Base-by-base conservation (phyloP, 2,113 vertebrate genomes). In the Phrynocephalus versicolor region DNA sequence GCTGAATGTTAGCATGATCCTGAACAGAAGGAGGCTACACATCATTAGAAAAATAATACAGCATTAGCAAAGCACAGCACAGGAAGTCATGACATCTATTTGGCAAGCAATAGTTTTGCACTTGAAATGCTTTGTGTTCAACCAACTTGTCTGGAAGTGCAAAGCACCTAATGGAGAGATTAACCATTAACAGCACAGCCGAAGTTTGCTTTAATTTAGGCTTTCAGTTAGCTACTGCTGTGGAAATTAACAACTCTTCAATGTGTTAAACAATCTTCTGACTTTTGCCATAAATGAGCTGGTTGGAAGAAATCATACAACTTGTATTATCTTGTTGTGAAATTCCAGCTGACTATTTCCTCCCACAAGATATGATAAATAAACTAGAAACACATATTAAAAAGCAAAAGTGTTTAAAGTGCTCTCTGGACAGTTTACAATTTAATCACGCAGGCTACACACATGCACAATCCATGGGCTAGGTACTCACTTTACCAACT, bases 181-280 rank as follows among this genome's bases (percentile, higher is more conserved):
- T 94, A 92, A 87, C 90, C 84, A 58, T 85, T 87, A 94, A 88
- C 76, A 91, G 45, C 92, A 85, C 92, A 93, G 89, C 89, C 92
- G 90, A 89, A 89, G 91, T 93, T 92, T 92, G 88, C 89, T 94
- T 93, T 93, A 94, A 94, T 94, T 94, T 94, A 91, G 87, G 77
- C 45, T 93, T 90, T 91, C 94, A 92, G 84, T 35, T 88, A 92
- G 87, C 0, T 90, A 88, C 83, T 92, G 91, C 90, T 91, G 93
- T 83, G 91, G 92, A 94, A 94, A 93, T 94, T 94, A 95, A 93
- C 93, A 95, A 87, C 91, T 90, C 89, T 94, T 94, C 93, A 93
- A 94, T 85, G 88, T 90, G 86, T 89, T 94, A 94, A 95, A 91
- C 92, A 93, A 93, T 93, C 89, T 72, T 90, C 90, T 86, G 88